Percentiles rank a stretch among this genome's conserved stretches.
These are phyloP conservation scores for Athene noctua DNA, from an alignment of 2,113 vertebrate species.

Conservation along the genomic window DNA sequence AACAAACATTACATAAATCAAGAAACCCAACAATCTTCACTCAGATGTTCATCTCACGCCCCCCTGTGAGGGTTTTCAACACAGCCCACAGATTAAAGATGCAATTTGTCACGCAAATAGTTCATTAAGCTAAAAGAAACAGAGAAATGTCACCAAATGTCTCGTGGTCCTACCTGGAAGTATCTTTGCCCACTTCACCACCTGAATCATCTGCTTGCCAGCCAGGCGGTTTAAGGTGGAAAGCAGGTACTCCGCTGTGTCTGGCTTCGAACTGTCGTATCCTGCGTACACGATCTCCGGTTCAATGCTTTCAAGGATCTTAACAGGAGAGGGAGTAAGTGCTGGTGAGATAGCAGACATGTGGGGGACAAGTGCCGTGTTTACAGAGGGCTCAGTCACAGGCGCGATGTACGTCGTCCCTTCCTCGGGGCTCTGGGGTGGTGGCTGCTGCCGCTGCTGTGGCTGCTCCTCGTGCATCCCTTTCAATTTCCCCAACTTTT, in stretches of 20 bases:
- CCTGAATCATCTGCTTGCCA: constrained; percentile 98
- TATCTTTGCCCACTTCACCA: constrained; percentile 99
- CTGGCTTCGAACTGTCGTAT: constrained; percentile 89
- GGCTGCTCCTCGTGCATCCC: constrained; percentile 86
- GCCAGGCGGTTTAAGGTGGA: constrained; percentile 96
- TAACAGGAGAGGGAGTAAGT: constrained; percentile 88
- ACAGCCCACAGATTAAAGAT: neutral
- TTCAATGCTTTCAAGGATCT: constrained; percentile 94
- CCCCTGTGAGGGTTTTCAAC: neutral
- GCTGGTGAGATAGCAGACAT: constrained; percentile 83
- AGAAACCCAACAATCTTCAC: neutral
- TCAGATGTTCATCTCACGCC: neutral
- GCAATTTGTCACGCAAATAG: neutral
- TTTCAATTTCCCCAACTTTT: constrained; percentile 97
- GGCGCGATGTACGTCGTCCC: constrained; percentile 84
- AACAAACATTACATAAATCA: neutral
- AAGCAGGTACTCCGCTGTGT: constrained; percentile 93
- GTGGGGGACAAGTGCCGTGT: constrained; percentile 87
- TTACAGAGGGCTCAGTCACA: constrained; percentile 85
- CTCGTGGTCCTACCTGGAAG: constrained; percentile 87
- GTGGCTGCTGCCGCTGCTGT: constrained; percentile 67
- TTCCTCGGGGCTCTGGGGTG: constrained; percentile 86
- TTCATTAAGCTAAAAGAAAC: neutral
- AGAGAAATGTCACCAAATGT: neutral
- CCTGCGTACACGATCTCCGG: constrained; percentile 93